Base-by-base conservation (phyloP, 1,140 invertebrate species). In the Lepidotrigona ventralis region DNA sequence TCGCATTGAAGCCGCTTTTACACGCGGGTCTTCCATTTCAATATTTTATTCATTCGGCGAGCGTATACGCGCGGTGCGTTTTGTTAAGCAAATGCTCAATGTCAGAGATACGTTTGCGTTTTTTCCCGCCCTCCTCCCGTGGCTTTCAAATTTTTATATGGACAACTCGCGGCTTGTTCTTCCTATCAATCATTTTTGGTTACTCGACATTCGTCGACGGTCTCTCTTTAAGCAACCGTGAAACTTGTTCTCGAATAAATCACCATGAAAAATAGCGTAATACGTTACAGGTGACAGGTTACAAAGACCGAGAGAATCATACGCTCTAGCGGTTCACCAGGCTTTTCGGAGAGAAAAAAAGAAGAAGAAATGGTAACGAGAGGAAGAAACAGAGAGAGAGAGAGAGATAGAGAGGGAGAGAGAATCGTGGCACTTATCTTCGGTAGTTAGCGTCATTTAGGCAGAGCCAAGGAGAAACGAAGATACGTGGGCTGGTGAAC, bases 381-480 rank as follows among this genome's bases (percentile, higher is more conserved):
- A 46, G 39, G 6, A 46, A 46, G 39, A 46, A 8, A 39, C 2
- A 39, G 2, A 46, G 39, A 46, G 39, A 46, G 6, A 46, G 39
- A 46, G 39, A 46, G 39, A 46, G 39, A 39, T 4, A 39, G 39
- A 46, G 39, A 46, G 6, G 9, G 39, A 46, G 39, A 46, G 39
- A 46, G 39, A 29, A 51, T 51, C 58, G 21, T 51, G 58, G 33
- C n/a, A 54, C 21, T 79, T 54, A 39, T 23, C 76, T 33, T 2
- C 46, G 17, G 60, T 79, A 53, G 70, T 74, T 64, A 81, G 33
- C 51, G 29, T 26, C 29, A 29, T 80, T 68, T 73, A 81, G 26
- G 71, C 71, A 54, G 71, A 80, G 21, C 29, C 12, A 23, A 56
- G 39, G 53, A 70, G 54, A 26, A 73, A 58, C 26, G 46, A 80